These are phyloP conservation scores for Mustela erminea DNA, from an alignment of 2,797 vertebrate genomes.

Conservation along the genomic window DNA sequence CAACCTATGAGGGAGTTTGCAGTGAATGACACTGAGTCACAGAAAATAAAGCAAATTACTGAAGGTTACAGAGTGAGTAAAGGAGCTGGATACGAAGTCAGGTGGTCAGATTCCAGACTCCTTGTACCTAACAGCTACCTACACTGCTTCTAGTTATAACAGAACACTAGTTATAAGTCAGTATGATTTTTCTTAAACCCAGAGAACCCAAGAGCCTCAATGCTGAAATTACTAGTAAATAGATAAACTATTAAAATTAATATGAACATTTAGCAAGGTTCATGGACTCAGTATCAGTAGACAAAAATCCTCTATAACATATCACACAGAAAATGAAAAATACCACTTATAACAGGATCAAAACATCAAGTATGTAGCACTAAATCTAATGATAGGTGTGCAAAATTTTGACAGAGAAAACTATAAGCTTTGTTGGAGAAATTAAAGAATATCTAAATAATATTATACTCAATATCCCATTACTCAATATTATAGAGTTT, in stretches of 20 bases:
- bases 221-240: slow-evolving; percentile 46
- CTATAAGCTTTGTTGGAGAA: slow-evolving; percentile 7
- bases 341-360: background rate
- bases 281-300: background rate
- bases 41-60: background rate
- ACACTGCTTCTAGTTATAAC: background rate
- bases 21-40: background rate
- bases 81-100: background rate
- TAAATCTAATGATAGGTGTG: background rate
- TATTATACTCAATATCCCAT: too few species aligned
- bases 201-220: slow-evolving; percentile 23
- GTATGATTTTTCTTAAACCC: slow-evolving; percentile 41
- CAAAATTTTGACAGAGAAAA: slow-evolving; percentile 26
- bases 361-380: background rate
- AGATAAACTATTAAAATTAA: slow-evolving; percentile 48
- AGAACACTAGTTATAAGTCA: slow-evolving; percentile 10
- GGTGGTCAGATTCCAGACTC: background rate
- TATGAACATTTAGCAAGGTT: slow-evolving; percentile 4
- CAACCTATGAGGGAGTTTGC: background rate
- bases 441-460: background rate
- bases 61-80: background rate
- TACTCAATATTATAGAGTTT: background rate
- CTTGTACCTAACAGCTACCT: background rate
- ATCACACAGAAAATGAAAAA: slow-evolving; percentile 33
- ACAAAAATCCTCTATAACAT: slow-evolving; percentile 45